These are phyloP conservation scores for Papilio dardanus DNA, from an alignment of 1,140 invertebrate genomes.

Conservation along the genomic window DNA sequence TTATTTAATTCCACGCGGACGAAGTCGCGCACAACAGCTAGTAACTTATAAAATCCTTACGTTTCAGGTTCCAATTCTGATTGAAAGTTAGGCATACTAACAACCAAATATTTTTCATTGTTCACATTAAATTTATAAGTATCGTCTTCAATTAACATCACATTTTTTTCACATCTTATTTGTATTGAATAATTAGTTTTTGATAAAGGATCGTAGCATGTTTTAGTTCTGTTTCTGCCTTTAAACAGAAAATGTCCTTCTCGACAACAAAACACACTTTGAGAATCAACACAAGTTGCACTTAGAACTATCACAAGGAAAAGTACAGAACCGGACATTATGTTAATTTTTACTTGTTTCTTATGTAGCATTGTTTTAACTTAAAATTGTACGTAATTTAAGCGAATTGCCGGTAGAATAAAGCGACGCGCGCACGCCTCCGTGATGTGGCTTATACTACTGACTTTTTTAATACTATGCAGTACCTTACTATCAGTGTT, in stretches of 20 bases:
- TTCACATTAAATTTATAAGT: background rate
- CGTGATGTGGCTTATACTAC: background rate
- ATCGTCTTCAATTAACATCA: slow-evolving; percentile 17
- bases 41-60: background rate
- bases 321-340: background rate
- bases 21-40: too few species aligned
- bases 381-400: background rate
- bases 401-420: background rate
- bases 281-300: background rate
- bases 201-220: slow-evolving; percentile 16
- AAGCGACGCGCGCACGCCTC: background rate
- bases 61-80: slow-evolving; percentile 10
- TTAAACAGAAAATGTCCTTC: slow-evolving; percentile 10
- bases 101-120: slow-evolving; percentile 9
- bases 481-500: slow-evolving; percentile 3
- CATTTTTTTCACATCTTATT: background rate
- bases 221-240: slow-evolving; percentile 8
- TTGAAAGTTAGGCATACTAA: slow-evolving; percentile 19
- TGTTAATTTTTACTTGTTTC: slow-evolving; percentile 9
- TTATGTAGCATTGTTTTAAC: background rate
- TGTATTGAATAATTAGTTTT: background rate
- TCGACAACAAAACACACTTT: slow-evolving; percentile 37
- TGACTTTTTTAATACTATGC: background rate
- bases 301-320: slow-evolving; percentile 15
- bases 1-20: too few species aligned